These are phyloP conservation scores for Chlorodrepanis virens DNA, from an alignment of 2,113 vertebrate genomes.

Conservation along the genomic window DNA sequence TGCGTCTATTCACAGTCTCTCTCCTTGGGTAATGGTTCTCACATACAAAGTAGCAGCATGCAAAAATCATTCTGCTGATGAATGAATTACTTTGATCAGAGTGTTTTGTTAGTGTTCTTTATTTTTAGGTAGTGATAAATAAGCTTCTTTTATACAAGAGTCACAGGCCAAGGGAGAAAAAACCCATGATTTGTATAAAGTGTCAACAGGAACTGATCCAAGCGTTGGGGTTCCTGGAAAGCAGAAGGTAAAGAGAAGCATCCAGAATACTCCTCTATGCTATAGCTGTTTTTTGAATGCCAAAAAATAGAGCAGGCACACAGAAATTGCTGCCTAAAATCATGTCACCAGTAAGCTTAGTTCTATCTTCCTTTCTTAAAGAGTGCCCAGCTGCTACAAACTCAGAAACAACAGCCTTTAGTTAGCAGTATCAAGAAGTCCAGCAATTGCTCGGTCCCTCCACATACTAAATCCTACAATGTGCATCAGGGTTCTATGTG, in stretches of 20 bases:
- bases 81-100: slow-evolving; percentile 50
- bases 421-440: background rate
- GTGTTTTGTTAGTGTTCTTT: slow-evolving; percentile 37
- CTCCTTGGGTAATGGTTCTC: slow-evolving; percentile 60
- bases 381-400: background rate
- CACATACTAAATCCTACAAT: background rate
- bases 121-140: slow-evolving; percentile 14
- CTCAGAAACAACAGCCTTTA: background rate
- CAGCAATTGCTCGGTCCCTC: background rate
- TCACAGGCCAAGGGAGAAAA: background rate
- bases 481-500: background rate
- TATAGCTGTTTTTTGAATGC: background rate
- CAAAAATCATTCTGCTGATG: slow-evolving; percentile 52
- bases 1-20: slow-evolving; percentile 64
- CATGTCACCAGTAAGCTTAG: background rate
- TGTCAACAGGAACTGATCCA: background rate
- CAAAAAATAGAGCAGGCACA: background rate
- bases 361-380: background rate
- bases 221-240: background rate
- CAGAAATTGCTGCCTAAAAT: background rate
- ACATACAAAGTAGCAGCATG: slow-evolving; percentile 63
- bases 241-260: background rate
- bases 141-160: background rate
- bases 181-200: background rate
- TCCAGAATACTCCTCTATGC: background rate